Percentiles rank a stretch among this genome's conserved stretches.
phyloP scores from a whole-genome alignment of 2,888 invertebrate species.

The Agrypnus murinus region DNA sequence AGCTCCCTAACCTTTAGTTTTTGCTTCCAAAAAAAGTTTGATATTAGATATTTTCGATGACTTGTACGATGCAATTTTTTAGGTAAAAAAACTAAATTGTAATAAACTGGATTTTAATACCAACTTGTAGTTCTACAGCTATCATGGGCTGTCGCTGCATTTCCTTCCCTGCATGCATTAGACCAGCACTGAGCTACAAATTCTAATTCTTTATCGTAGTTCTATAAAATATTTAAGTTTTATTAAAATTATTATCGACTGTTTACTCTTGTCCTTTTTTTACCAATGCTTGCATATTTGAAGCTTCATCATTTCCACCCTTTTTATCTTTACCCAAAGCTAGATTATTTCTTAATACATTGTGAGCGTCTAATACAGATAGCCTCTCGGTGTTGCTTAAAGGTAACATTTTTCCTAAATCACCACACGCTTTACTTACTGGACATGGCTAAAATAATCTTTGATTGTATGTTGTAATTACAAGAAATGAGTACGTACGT shows the following conservation, averaged over 20 bases:
- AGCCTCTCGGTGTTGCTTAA: not conserved
- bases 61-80: too few relatives aligned
- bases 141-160: constrained; percentile 65
- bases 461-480: not conserved
- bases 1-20: too few relatives aligned
- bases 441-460: not conserved
- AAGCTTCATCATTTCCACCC: constrained; percentile 2
- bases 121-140: constrained; percentile 66
- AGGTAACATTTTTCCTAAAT: not conserved
- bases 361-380: constrained; percentile 12
- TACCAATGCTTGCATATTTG: constrained; percentile 28
- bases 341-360: constrained; percentile 1
- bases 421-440: not conserved
- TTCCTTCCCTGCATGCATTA: constrained; percentile 65
- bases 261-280: not conserved
- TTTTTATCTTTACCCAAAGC: constrained; percentile 8
- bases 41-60: not conserved
- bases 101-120: too few relatives aligned
- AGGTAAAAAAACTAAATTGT: too few relatives aligned
- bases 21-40: too few relatives aligned
- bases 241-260: too few relatives aligned
- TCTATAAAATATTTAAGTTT: too few relatives aligned
- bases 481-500: too few relatives aligned
- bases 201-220: constrained; percentile 66
- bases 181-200: constrained; percentile 69